Conservation (phyloP, 1,140 invertebrate species). For the Neoseiulus cucumeris region DNA sequence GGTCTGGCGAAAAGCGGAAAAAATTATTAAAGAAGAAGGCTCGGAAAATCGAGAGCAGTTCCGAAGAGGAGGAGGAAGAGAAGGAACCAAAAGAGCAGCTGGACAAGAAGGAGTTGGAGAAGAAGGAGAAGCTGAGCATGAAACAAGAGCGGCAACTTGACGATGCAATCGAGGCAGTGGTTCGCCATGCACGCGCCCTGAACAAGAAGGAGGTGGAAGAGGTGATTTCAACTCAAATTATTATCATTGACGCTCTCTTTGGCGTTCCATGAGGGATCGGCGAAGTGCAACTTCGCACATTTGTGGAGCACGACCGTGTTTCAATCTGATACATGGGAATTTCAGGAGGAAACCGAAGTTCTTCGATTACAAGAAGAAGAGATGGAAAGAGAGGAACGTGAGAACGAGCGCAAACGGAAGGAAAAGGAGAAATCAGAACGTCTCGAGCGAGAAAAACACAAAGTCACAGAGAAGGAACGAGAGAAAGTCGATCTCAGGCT, state of each 20-base stretch:
- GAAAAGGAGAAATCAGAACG: neutral
- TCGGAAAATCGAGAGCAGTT: neutral
- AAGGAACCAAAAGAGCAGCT: constrained; percentile 15
- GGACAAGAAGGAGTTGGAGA: constrained; percentile 22
- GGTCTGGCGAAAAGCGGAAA: neutral
- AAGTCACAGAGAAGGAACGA: neutral
- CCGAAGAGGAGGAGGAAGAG: constrained; percentile 24
- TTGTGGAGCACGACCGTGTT: neutral
- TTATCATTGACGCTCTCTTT: no score
- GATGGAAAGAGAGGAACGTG: neutral
- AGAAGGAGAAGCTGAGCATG: constrained; percentile 19
- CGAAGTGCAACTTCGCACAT: no score
- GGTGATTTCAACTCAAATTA: neutral
- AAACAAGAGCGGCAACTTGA: constrained; percentile 4
- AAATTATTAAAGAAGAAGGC: constrained; percentile 20
- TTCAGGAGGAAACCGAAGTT: neutral
- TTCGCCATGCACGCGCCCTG: neutral
- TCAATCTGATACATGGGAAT: neutral
- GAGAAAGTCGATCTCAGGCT: neutral
- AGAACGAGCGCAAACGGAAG: neutral
- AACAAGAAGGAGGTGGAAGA: constrained; percentile 8
- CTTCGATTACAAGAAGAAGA: neutral
- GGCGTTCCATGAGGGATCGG: no score
- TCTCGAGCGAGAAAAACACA: neutral
- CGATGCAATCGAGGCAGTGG: neutral